Evolutionary conservation across 1,140 invertebrate species (phyloP).

Genomic region (Meloidogyne chitwoodi): DNA sequence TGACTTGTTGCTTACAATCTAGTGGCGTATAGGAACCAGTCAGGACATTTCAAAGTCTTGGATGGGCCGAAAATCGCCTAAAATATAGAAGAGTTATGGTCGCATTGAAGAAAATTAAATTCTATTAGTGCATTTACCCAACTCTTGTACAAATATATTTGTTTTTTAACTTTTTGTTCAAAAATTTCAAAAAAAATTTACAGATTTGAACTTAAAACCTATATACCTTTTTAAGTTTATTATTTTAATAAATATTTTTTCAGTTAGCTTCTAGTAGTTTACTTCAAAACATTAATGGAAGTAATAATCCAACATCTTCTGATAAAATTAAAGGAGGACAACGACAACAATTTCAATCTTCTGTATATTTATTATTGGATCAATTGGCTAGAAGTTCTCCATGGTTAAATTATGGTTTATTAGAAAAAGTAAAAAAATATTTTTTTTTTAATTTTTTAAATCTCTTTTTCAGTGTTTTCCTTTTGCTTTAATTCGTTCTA

Average conservation of each 20-base stretch:
- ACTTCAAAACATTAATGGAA: constrained; percentile 42
- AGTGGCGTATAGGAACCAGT: background rate
- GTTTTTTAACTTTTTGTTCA: constrained; percentile 12
- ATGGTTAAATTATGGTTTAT: constrained; percentile 53
- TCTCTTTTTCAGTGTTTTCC: constrained; percentile 46
- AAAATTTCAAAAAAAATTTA: constrained; percentile 4
- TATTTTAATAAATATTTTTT: background rate
- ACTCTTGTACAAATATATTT: constrained; percentile 1
- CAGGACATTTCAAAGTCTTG: background rate
- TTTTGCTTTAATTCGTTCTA: constrained; percentile 51
- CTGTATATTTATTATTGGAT: constrained; percentile 55
- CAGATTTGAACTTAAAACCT: background rate
- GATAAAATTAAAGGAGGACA: constrained; percentile 1
- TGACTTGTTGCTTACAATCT: too few relatives aligned
- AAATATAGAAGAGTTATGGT: constrained; percentile 2
- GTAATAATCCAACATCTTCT: constrained; percentile 20
- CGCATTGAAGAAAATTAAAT: background rate
- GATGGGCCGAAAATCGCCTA: background rate
- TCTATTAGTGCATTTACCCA: background rate
- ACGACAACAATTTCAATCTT: constrained; percentile 33
- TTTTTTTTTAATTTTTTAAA: background rate
- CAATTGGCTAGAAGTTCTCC: constrained; percentile 45
- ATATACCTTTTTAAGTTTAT: background rate
- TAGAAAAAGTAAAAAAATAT: constrained; percentile 34
- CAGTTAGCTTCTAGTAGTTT: constrained; percentile 55